These are phyloP conservation scores for Drepana arcuata DNA, from an alignment of 1,140 invertebrate species.

Conservation along the genomic window DNA sequence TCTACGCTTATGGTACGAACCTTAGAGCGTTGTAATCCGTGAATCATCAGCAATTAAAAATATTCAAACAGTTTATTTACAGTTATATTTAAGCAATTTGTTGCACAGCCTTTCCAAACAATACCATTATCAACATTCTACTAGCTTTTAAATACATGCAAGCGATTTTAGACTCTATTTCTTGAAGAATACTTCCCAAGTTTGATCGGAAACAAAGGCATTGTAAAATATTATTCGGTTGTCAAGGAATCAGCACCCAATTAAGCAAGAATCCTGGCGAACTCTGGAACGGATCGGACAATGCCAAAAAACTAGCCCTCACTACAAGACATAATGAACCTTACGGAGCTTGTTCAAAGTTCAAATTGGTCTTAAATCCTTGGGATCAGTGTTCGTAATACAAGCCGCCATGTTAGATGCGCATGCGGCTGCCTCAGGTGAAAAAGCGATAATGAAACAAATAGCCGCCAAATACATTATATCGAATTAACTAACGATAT, in stretches of 20 bases:
- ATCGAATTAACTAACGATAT: slow-evolving; percentile 31
- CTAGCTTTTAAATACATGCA: too few species aligned
- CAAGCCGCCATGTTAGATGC: slow-evolving; percentile 21
- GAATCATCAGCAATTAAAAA: too few species aligned
- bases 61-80: slow-evolving; percentile 12
- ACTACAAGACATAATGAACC: slow-evolving; percentile 2
- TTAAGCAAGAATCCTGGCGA: slow-evolving; percentile 22
- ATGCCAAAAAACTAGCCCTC: slow-evolving; percentile 8
- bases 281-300: slow-evolving; percentile 20
- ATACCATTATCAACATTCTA: too few species aligned
- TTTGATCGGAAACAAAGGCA: too few species aligned
- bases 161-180: too few species aligned
- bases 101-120: too few species aligned
- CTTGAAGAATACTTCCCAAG: too few species aligned
- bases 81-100: slow-evolving; percentile 20
- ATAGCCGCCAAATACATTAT: slow-evolving; percentile 19
- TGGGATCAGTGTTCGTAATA: slow-evolving; percentile 6
- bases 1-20: too few species aligned
- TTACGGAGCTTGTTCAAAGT: background rate
- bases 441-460: slow-evolving; percentile 16
- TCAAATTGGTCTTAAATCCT: background rate
- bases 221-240: slow-evolving; percentile 19
- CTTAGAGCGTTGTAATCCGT: too few species aligned
- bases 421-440: slow-evolving; percentile 12
- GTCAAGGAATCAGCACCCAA: slow-evolving; percentile 22